Conservation (phyloP, 2,797 vertebrate genomes). For the Centropyge bicolor region DNA sequence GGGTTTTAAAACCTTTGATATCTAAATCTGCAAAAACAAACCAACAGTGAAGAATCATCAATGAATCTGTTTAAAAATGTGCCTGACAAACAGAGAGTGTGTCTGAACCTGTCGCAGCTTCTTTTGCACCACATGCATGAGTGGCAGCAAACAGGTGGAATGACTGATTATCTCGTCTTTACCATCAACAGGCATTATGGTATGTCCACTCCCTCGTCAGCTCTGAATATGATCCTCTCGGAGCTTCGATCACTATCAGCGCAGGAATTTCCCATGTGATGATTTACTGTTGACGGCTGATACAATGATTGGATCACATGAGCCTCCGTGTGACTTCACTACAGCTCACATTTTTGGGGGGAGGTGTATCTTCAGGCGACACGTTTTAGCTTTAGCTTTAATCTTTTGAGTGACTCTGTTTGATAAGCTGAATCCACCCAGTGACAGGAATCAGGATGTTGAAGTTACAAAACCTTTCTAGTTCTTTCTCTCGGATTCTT, state of each 20-base stretch:
- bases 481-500: not conserved
- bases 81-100: not conserved
- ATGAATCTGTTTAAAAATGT: not conserved
- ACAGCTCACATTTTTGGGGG: not conserved
- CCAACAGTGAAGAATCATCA: not conserved
- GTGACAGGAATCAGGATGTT: not conserved
- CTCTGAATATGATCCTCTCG: not conserved
- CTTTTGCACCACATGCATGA: not conserved
- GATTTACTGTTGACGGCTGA: slow-evolving; percentile 23
- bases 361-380: slow-evolving; percentile 2
- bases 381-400: slow-evolving; percentile 8
- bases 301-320: not conserved
- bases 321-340: slow-evolving; percentile 13
- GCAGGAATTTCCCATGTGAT: slow-evolving; percentile 31
- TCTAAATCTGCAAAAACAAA: not conserved
- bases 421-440: slow-evolving; percentile 13
- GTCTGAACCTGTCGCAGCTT: not conserved
- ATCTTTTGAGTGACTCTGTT: slow-evolving; percentile 12
- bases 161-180: slow-evolving; percentile 14
- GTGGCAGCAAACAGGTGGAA: slow-evolving; percentile 3
- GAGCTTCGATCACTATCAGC: slow-evolving; percentile 43
- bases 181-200: slow-evolving; percentile 6
- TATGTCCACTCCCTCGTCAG: not conserved
- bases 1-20: not conserved
- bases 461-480: not conserved